Evolutionary conservation across 2,888 invertebrate genomes (phyloP).

Genomic region (Chaetoderma sp.): DNA sequence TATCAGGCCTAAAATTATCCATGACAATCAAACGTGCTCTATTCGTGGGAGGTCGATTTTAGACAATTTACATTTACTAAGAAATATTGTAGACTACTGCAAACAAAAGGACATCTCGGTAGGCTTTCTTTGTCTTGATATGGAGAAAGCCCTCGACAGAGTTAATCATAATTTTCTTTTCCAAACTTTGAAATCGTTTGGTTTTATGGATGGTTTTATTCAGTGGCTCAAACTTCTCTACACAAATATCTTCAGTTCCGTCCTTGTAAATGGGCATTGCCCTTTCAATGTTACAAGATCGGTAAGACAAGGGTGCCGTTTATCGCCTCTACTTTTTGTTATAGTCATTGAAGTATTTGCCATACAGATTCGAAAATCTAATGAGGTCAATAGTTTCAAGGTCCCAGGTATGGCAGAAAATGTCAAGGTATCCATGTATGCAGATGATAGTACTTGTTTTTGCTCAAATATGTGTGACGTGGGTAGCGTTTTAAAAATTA

Average conservation of each 20-base stretch:
- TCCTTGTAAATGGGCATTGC: constrained; percentile 10
- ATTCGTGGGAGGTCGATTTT: constrained; percentile 15
- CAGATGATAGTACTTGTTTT: constrained; percentile 11
- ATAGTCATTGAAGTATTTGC: constrained; percentile 7
- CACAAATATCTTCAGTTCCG: background rate
- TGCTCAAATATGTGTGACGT: background rate
- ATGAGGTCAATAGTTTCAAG: background rate
- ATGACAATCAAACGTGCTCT: constrained; percentile 16
- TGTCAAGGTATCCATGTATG: background rate
- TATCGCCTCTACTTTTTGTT: constrained; percentile 12
- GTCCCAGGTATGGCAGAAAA: background rate
- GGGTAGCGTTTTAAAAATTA: background rate
- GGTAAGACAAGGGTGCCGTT: constrained; percentile 19
- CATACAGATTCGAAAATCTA: background rate
- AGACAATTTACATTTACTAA: constrained; percentile 15
- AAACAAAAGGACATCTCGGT: background rate
- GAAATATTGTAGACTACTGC: constrained; percentile 22
- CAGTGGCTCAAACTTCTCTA: constrained; percentile 8
- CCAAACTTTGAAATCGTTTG: background rate
- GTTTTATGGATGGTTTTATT: constrained; percentile 5
- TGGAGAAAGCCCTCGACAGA: constrained; percentile 23
- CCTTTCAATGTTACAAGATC: background rate
- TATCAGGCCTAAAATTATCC: constrained; percentile 14
- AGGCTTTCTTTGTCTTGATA: constrained; percentile 7
- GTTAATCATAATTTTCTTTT: constrained; percentile 14